Evolutionary conservation across 2,113 vertebrate genomes (phyloP), one percentile per base, ranked within the genome.

Genomic region (Smithornis capensis): DNA sequence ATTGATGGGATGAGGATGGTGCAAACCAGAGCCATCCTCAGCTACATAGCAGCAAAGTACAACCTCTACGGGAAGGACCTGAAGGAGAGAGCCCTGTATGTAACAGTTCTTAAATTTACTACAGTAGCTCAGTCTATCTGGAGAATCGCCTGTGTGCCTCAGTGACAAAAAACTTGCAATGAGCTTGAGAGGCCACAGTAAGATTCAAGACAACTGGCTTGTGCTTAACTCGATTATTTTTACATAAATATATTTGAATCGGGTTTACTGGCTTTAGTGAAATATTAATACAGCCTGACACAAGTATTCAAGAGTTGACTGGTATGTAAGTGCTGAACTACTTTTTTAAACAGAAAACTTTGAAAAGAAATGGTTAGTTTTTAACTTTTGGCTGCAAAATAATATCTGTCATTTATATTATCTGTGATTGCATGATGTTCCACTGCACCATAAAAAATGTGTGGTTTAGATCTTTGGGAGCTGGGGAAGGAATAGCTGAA

Each of bases 1-100:
- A 99, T 99, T 0, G 99, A 99, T 27, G 98, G 98, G 60, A 98
- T 99, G 99, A 98, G 98, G 84, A 96, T 99, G 56, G 94, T 99
- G 49, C 99, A 99, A 97, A 98, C 98, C 4, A 76, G 79, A 83
- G 87, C 87, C 71, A 83, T 90, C 49, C 79, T 83, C 40, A 69
- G 21, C 79, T 90, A 83, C 63, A 69, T 90, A 63, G 79, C 87
- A 55, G 71, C n/a, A 7, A 90, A 90, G 47, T 69, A 83, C 63
- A 83, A 90, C 40, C 87, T 90, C 21, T 83, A 90, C 13, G 87
- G 87, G 47, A 90, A 76, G 22, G 79, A 76, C 55, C 25, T 83
- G 71, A 83, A 76, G 55, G 70, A 90, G 1, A 90, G 71, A 83
- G 87, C 96, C 70, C 91, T 97, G 99, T 99, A 98, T 63, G 86